These are phyloP conservation scores for Acanthosepion lycidas DNA, from an alignment of 2,888 invertebrate genomes.

Conservation along the genomic window DNA sequence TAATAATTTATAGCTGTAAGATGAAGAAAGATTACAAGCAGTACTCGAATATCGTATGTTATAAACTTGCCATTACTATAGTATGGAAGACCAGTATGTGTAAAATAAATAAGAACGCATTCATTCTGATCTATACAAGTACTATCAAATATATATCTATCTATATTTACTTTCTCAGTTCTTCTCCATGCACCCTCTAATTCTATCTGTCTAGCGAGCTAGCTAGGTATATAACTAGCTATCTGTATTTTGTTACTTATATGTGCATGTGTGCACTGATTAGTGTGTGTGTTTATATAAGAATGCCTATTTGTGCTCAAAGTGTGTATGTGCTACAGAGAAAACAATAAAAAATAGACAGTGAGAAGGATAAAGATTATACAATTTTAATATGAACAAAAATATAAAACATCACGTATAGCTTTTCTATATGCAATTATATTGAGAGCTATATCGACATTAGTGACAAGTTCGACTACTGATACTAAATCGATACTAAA, in stretches of 20 bases:
- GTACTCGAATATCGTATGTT: no score
- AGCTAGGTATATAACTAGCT: no score
- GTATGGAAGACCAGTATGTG: no score
- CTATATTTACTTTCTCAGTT: no score
- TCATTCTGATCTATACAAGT: no score
- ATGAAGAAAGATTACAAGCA: no score
- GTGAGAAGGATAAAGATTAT: not conserved
- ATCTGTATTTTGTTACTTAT: not conserved
- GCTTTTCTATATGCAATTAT: not conserved
- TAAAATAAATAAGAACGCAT: no score
- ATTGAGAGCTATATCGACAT: constrained; percentile 12
- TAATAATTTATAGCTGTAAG: no score
- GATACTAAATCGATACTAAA: not conserved
- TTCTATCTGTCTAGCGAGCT: no score
- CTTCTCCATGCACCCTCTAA: no score
- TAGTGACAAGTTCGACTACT: not conserved
- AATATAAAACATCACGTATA: not conserved
- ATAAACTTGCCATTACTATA: no score
- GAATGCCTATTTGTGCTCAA: not conserved
- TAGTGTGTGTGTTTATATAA: not conserved
- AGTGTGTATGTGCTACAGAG: not conserved
- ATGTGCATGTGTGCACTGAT: not conserved
- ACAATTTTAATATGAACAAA: not conserved
- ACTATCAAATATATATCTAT: no score
- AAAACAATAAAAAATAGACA: not conserved